Evolutionary conservation across 2,113 vertebrate genomes (phyloP).

Genomic region (Dipodomys stephensi): DNA sequence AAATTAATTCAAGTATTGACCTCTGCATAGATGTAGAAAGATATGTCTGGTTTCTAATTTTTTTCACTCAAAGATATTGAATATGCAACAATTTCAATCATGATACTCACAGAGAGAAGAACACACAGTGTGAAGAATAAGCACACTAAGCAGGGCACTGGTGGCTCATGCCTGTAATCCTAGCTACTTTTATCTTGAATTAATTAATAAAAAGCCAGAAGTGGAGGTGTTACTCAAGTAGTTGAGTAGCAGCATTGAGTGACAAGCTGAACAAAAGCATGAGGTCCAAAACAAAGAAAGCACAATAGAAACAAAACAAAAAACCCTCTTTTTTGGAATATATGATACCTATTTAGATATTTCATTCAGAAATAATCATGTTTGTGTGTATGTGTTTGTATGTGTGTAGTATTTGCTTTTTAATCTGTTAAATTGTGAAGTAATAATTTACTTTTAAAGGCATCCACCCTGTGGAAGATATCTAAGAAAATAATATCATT

Average conservation of each 20-base stretch:
- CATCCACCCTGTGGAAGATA: background rate
- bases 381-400: too few relatives aligned
- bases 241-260: too few relatives aligned
- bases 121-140: constrained; percentile 38
- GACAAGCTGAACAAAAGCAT: too few relatives aligned
- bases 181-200: too few relatives aligned
- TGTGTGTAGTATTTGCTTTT: background rate
- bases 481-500: background rate
- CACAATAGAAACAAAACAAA: too few relatives aligned
- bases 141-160: constrained; percentile 18
- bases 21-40: constrained; percentile 58
- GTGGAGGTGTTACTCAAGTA: too few relatives aligned
- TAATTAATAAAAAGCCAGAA: too few relatives aligned
- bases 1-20: constrained; percentile 83
- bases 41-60: constrained; percentile 54
- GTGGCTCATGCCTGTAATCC: too few relatives aligned
- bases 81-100: constrained; percentile 23
- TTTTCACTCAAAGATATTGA: constrained; percentile 58
- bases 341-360: background rate
- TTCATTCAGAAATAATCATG: background rate
- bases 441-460: constrained; percentile 27
- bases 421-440: background rate
- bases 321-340: background rate
- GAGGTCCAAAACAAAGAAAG: too few relatives aligned
- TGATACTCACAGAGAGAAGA: constrained; percentile 17